These are phyloP conservation scores for Synanceia verrucosa DNA, from an alignment of 2,797 vertebrate species.

Conservation along the genomic window DNA sequence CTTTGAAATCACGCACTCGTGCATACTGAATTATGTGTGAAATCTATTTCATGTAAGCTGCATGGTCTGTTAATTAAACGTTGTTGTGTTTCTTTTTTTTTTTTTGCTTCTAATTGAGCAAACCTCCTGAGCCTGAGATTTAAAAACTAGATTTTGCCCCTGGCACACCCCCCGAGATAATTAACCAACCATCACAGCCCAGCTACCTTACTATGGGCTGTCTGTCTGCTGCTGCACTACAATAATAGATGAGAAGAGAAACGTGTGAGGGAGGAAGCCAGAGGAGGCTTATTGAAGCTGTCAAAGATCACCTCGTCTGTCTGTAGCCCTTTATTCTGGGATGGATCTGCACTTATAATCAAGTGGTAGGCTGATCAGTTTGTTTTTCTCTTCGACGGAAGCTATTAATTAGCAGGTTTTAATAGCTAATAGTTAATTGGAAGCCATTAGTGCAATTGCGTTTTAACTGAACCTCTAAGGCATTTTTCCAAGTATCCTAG, in stretches of 20 bases:
- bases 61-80: conserved; percentile 81
- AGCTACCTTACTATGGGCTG: conserved; percentile 54
- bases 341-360: conserved; percentile 30
- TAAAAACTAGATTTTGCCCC: conserved; percentile 82
- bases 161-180: conserved; percentile 79
- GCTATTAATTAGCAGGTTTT: background rate
- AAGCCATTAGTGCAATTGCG: background rate
- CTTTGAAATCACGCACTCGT: conserved; percentile 68
- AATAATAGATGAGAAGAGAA: conserved; percentile 47
- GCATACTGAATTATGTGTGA: conserved; percentile 79
- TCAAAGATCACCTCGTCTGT: conserved; percentile 47
- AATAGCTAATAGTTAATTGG: background rate
- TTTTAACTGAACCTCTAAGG: background rate
- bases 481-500: background rate
- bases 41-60: conserved; percentile 78
- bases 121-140: conserved; percentile 79
- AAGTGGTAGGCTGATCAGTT: conserved; percentile 55
- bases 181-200: conserved; percentile 73
- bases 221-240: conserved; percentile 53
- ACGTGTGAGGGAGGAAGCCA: conserved; percentile 42
- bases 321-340: conserved; percentile 15
- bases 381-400: conserved; percentile 3
- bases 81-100: conserved; percentile 59
- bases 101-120: conserved; percentile 71
- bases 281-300: conserved; percentile 46